Conservation (phyloP, 1,140 invertebrate species). For the Pachyrhynchus sulphureomaculatus region DNA sequence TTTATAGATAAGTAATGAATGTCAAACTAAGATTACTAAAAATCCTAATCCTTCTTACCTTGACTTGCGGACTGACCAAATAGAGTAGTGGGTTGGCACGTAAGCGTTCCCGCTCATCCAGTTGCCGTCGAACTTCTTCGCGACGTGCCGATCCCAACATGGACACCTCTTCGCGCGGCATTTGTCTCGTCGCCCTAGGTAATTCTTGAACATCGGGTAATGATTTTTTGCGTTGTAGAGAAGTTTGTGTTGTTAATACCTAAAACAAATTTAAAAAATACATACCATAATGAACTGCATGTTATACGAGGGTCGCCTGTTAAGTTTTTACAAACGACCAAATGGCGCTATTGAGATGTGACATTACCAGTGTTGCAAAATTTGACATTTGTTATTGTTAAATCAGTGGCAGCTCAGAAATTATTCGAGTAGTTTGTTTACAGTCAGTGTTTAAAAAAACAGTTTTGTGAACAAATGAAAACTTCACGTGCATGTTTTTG, state of each 20-base stretch:
- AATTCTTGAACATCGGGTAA: constrained; percentile 89
- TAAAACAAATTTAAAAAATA: constrained; percentile 24
- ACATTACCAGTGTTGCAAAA: no score
- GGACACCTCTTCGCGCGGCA: constrained; percentile 94
- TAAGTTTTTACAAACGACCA: no score
- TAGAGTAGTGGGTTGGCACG: constrained; percentile 92
- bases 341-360: no score
- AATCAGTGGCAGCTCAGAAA: no score
- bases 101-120: constrained; percentile 89
- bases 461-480: no score
- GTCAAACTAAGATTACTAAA: no score
- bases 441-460: no score
- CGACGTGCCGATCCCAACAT: constrained; percentile 87
- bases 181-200: constrained; percentile 72
- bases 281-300: not conserved
- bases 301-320: not conserved
- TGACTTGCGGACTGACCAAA: constrained; percentile 93
- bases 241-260: constrained; percentile 49
- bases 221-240: constrained; percentile 88
- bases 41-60: no score
- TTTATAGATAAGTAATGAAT: no score
- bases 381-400: no score
- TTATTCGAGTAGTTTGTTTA: no score
- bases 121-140: constrained; percentile 88
- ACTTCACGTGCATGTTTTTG: no score